Evolutionary conservation across 2,113 vertebrate species (phyloP), one percentile per base, ranked within the genome.

Genomic region (Labeo catla): DNA sequence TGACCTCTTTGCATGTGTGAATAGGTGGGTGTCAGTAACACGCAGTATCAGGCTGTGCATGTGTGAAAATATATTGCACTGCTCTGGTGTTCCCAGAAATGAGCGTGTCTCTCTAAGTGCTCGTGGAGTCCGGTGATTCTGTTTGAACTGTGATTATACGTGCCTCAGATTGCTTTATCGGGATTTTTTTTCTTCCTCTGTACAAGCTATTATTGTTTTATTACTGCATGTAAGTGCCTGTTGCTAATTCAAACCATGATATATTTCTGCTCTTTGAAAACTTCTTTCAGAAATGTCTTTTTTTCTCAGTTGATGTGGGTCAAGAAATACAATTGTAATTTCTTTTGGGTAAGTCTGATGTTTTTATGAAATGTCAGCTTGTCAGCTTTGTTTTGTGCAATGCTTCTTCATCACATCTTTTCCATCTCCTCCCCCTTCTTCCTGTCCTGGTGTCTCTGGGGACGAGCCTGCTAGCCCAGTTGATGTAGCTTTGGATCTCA

Each of bases 21-120:
- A 73, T 83, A 13, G 36, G 87, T 84, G 85, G 63, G 70, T 79
- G 79, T 65, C 59, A 45, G 66, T 77, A 59, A 86, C 79, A 61
- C 63, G 82, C 84, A 83, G 72, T 73, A 83, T 83, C 49, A 76
- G 66, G 61, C 73, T 59, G 61, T 34, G 15, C n/a, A 52, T 78
- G 72, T 70, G 73, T 45, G 39, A 79, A 79, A 81, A 63, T 21
- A 11, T 81, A 9, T 28, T 66, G 59, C 34, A 68, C 50, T 49
- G 1, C 28, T 54, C 50, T 47, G 8, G 49, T 74, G 5, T 13
- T 77, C 12, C 28, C n/a, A 82, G 45, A 66, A 82, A 50, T 49
- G 3, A 36, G 13, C 6, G 8, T 12, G 34, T 68, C 28, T 68
- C 2, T 82, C 23, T 28, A 45, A 45, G 19, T 47, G 19, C 13